Evolutionary conservation across 2,113 vertebrate genomes (phyloP).

Genomic region (Synchiropus splendidus): DNA sequence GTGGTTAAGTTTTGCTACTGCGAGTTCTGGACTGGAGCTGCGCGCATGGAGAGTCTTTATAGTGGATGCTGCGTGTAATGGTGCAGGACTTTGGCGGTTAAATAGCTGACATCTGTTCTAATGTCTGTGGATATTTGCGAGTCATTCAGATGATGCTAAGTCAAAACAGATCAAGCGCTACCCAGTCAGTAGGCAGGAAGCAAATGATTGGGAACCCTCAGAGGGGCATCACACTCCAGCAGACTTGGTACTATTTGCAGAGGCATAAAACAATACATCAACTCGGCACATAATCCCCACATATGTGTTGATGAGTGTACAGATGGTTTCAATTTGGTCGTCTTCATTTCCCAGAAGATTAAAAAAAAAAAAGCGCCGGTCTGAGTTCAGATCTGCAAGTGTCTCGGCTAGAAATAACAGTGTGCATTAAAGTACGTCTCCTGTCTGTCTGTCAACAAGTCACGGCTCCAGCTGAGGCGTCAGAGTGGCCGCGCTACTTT

Average conservation of each 20-base stretch:
- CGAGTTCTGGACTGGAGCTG: slow-evolving; percentile 13
- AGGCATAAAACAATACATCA: slow-evolving; percentile 31
- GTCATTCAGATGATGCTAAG: slow-evolving; percentile 18
- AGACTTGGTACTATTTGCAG: slow-evolving; percentile 47
- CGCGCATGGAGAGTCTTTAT: slow-evolving; percentile 26
- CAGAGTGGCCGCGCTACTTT: slow-evolving; percentile 52
- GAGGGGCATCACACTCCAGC: neutral
- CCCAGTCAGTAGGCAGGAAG: slow-evolving; percentile 25
- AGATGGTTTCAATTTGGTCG: slow-evolving; percentile 29
- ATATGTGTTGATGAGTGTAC: slow-evolving; percentile 16
- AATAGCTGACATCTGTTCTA: slow-evolving; percentile 27
- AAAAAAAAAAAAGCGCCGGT: too few species aligned
- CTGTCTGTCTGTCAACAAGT: slow-evolving; percentile 44
- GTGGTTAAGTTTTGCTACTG: slow-evolving; percentile 30
- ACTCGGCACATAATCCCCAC: slow-evolving; percentile 43
- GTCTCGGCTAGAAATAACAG: slow-evolving; percentile 35
- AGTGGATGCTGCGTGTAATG: slow-evolving; percentile 1
- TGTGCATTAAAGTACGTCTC: slow-evolving; percentile 40
- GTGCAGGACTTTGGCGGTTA: slow-evolving; percentile 10
- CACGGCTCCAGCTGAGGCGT: slow-evolving; percentile 36
- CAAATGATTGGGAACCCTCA: slow-evolving; percentile 17
- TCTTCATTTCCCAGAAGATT: slow-evolving; percentile 4
- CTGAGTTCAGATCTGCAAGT: slow-evolving; percentile 10
- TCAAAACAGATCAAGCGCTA: slow-evolving; percentile 42
- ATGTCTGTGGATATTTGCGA: slow-evolving; percentile 24